A percentile compares a stretch with the other conserved stretches of the same genome.
These are phyloP conservation scores for Ceyx cyanopectus DNA, from an alignment of 2,113 vertebrate species.

Conservation along the genomic window DNA sequence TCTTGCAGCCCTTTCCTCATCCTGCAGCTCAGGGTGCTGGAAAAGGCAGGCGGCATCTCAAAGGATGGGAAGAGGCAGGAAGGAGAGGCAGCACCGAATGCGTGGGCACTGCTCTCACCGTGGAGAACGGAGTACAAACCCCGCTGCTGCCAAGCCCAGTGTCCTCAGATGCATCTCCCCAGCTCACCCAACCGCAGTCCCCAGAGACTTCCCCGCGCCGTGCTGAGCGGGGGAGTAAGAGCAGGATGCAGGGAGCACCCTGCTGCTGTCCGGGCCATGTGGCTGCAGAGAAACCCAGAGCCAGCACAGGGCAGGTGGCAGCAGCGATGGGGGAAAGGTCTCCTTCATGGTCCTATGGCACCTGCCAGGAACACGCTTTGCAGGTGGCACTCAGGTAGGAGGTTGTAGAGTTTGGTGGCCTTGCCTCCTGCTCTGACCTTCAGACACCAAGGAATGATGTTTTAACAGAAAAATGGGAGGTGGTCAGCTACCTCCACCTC, in stretches of 20 bases:
- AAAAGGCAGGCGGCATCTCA: slow-evolving; percentile 15
- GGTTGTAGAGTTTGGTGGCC: not conserved
- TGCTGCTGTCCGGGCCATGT: not conserved
- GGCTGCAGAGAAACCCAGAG: accelerated
- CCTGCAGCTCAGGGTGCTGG: not conserved
- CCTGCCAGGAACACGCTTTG: accelerated
- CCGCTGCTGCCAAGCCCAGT: slow-evolving; percentile 53
- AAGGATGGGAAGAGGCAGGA: slow-evolving; percentile 52
- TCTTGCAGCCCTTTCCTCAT: slow-evolving; percentile 8
- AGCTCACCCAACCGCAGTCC: not conserved
- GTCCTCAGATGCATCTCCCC: slow-evolving; percentile 65
- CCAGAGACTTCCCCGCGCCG: accelerated
- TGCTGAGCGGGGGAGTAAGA: accelerated
- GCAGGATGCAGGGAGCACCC: accelerated
- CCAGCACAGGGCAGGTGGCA: not conserved
- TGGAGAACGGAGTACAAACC: slow-evolving; percentile 53
- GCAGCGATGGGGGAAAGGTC: not conserved
- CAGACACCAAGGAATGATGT: not conserved
- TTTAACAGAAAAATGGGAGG: accelerated
- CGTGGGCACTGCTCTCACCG: not conserved
- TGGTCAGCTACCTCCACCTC: accelerated
- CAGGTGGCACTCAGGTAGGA: accelerated
- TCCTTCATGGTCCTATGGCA: accelerated
- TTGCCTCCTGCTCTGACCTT: not conserved
- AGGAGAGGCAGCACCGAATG: slow-evolving; percentile 38